phyloP scores from a whole-genome alignment of 2,888 invertebrate species.

The Apodemia duryi region DNA sequence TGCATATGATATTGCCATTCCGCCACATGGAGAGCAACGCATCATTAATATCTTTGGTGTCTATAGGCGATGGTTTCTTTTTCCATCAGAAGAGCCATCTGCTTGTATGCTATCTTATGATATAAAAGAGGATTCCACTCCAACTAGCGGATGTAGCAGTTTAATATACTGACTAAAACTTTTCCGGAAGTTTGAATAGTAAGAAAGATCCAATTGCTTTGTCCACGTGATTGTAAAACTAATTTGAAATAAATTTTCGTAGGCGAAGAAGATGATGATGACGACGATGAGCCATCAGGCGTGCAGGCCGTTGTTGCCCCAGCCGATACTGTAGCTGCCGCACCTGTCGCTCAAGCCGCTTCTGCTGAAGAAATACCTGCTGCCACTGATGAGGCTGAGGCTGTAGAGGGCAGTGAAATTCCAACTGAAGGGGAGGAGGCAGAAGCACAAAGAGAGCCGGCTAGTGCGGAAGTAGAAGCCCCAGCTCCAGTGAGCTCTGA shows the following conservation, averaged over 20 bases:
- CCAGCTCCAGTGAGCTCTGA: constrained; percentile 47
- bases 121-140: too few species aligned
- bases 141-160: too few species aligned
- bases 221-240: neutral
- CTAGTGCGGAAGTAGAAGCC: constrained; percentile 56
- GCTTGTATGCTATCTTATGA: too few species aligned
- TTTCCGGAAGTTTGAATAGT: too few species aligned
- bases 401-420: constrained; percentile 56
- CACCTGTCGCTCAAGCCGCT: constrained; percentile 46
- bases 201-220: too few species aligned
- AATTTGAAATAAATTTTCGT: neutral
- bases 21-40: too few species aligned
- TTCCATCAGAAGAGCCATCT: too few species aligned
- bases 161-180: too few species aligned
- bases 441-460: constrained; percentile 64
- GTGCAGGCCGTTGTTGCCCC: constrained; percentile 71
- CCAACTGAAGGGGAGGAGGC: constrained; percentile 63
- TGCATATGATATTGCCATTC: too few species aligned
- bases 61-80: too few species aligned
- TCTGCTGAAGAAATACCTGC: constrained; percentile 23
- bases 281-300: constrained; percentile 76
- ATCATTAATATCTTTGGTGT: too few species aligned
- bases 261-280: constrained; percentile 77
- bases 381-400: constrained; percentile 48
- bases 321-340: constrained; percentile 59